phyloP scores from a whole-genome alignment of 2,888 invertebrate species.

The Cremastinae sp. region DNA sequence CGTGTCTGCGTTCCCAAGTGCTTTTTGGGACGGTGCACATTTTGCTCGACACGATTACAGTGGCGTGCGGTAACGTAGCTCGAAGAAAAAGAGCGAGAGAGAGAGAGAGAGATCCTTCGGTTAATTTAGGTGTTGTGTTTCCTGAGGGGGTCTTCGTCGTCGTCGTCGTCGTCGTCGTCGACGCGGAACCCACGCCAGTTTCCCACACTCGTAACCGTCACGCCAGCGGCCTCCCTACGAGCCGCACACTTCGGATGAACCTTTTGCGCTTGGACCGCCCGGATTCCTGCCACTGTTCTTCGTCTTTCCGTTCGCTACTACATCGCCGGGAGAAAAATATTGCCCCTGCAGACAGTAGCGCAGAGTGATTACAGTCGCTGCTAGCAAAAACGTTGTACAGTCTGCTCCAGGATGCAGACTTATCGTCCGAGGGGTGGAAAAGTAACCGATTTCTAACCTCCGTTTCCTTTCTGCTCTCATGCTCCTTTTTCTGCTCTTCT shows the following conservation, averaged over 20 bases:
- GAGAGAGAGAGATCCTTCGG: constrained; percentile 64
- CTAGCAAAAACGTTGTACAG: constrained; percentile 37
- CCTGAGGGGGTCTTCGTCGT: constrained; percentile 67
- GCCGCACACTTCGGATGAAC: constrained; percentile 31
- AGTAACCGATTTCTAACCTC: constrained; percentile 5
- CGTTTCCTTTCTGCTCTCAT: neutral
- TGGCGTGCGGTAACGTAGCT: constrained; percentile 28
- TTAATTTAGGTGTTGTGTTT: constrained; percentile 74
- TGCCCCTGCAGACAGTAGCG: constrained; percentile 44
- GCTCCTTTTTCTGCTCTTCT: neutral
- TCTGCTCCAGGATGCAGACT: constrained; percentile 21
- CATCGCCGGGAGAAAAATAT: constrained; percentile 60
- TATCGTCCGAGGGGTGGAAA: constrained; percentile 28
- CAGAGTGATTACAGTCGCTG: constrained; percentile 46
- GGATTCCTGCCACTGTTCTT: constrained; percentile 52
- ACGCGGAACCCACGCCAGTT: constrained; percentile 53
- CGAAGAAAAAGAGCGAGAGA: constrained; percentile 34
- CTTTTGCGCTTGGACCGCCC: constrained; percentile 48
- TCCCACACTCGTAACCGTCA: constrained; percentile 51
- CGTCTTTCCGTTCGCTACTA: constrained; percentile 36
- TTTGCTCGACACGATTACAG: neutral
- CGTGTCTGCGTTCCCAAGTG: constrained; percentile 18
- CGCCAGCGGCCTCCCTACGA: constrained; percentile 35
- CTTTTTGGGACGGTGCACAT: constrained; percentile 17
- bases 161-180: constrained; percentile 31